phyloP scores from a whole-genome alignment of 2,888 invertebrate species.

The Phasia obesa region DNA sequence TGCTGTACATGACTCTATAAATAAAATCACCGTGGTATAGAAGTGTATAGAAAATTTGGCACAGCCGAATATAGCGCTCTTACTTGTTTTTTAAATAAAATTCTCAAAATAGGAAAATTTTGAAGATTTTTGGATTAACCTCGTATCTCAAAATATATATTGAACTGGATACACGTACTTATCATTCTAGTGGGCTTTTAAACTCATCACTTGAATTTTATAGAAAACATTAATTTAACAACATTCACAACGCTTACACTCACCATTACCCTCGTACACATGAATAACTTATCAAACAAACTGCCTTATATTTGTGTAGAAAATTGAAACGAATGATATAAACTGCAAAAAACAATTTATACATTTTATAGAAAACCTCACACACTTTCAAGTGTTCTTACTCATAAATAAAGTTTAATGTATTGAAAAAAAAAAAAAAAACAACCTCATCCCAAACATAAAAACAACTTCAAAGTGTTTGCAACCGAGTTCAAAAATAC shows the following conservation, averaged over 20 bases:
- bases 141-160: slow-evolving; percentile 33
- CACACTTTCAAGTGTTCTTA: background rate
- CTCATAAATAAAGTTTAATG: slow-evolving; percentile 24
- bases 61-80: too few relatives aligned
- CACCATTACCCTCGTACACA: slow-evolving; percentile 48
- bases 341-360: slow-evolving; percentile 58
- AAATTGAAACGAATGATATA: slow-evolving; percentile 46
- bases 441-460: slow-evolving; percentile 36
- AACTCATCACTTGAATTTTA: slow-evolving; percentile 70
- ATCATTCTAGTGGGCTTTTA: slow-evolving; percentile 64
- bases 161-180: slow-evolving; percentile 55
- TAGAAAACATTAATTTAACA: slow-evolving; percentile 26
- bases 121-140: background rate
- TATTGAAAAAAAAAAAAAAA: slow-evolving; percentile 40
- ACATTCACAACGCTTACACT: slow-evolving; percentile 48
- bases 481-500: slow-evolving; percentile 48
- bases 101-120: background rate
- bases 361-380: slow-evolving; percentile 35
- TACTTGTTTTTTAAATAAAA: background rate
- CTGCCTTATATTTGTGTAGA: background rate
- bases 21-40: too few relatives aligned
- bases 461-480: slow-evolving; percentile 53
- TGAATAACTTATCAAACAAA: slow-evolving; percentile 33
- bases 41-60: too few relatives aligned
- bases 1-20: too few relatives aligned